Evolutionary conservation across 2,113 vertebrate species (phyloP).

Genomic region (Saguinus midas): DNA sequence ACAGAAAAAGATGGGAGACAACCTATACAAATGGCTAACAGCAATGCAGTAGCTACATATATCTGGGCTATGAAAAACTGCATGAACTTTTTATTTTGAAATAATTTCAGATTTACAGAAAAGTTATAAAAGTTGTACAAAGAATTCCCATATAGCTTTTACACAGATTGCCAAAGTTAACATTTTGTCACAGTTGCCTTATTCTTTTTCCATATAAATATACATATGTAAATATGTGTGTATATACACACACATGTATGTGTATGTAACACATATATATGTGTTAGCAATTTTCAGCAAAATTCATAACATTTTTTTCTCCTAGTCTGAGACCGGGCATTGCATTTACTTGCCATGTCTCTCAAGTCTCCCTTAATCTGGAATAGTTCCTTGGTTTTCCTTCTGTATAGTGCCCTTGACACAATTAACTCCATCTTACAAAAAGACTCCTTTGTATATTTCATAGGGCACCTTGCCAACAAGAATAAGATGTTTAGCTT

Average conservation of each 20-base stretch:
- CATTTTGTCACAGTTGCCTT: not conserved
- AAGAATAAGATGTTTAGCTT: too few relatives aligned
- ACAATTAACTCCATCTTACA: too few relatives aligned
- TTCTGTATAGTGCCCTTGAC: not conserved
- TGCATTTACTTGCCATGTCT: not conserved
- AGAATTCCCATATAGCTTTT: not conserved
- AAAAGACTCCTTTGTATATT: too few relatives aligned
- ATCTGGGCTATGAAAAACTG: not conserved
- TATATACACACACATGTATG: not conserved
- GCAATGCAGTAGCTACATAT: not conserved
- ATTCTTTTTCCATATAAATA: not conserved
- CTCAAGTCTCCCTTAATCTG: not conserved
- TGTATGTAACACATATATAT: too few relatives aligned
- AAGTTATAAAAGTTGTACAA: not conserved
- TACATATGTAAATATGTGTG: not conserved
- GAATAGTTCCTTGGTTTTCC: not conserved
- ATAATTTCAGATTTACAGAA: slow-evolving; percentile 4
- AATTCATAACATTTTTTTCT: not conserved
- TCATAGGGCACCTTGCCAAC: too few relatives aligned
- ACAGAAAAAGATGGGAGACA: not conserved
- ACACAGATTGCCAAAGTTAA: not conserved
- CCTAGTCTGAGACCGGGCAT: not conserved
- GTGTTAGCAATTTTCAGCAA: not conserved
- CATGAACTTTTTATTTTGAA: not conserved
- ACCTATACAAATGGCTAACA: not conserved